These are phyloP conservation scores for Spatula clypeata DNA, from an alignment of 2,797 vertebrate species.

Conservation along the genomic window DNA sequence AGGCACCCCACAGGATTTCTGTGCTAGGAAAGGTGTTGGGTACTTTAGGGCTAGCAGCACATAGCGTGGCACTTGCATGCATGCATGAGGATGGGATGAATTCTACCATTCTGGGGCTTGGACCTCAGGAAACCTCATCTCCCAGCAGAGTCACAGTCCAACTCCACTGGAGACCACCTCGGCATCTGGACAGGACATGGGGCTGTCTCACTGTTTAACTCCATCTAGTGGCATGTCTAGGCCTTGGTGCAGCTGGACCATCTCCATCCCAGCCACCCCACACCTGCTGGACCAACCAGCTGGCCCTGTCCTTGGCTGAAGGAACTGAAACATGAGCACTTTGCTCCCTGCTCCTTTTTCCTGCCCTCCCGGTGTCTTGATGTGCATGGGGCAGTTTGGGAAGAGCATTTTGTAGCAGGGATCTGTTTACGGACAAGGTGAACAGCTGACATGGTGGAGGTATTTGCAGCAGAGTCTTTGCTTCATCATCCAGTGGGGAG, in stretches of 20 bases:
- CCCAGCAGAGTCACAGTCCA: not conserved
- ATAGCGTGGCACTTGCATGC: rapidly evolving
- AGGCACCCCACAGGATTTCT: not conserved
- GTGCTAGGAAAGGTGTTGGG: rapidly evolving
- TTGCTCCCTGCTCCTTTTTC: not conserved
- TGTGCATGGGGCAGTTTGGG: not conserved
- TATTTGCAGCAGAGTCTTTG: conserved; percentile 22
- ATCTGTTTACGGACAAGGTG: conserved; percentile 62
- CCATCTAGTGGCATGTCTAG: not conserved
- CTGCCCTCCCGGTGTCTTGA: not conserved
- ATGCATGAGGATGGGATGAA: not conserved
- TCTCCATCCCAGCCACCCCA: not conserved
- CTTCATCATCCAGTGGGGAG: conserved; percentile 41
- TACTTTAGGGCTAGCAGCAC: not conserved
- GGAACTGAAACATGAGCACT: not conserved
- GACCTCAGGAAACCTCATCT: not conserved
- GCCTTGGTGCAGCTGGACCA: not conserved
- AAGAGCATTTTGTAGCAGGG: not conserved
- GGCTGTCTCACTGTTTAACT: rapidly evolving
- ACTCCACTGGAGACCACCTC: not conserved
- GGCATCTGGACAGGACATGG: rapidly evolving
- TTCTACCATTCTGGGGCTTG: not conserved
- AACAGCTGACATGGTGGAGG: conserved; percentile 52
- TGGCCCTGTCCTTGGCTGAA: conserved; percentile 22
- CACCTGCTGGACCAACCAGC: not conserved